Conservation (phyloP, 2,113 vertebrate genomes). For the Prietella phreatophila region DNA sequence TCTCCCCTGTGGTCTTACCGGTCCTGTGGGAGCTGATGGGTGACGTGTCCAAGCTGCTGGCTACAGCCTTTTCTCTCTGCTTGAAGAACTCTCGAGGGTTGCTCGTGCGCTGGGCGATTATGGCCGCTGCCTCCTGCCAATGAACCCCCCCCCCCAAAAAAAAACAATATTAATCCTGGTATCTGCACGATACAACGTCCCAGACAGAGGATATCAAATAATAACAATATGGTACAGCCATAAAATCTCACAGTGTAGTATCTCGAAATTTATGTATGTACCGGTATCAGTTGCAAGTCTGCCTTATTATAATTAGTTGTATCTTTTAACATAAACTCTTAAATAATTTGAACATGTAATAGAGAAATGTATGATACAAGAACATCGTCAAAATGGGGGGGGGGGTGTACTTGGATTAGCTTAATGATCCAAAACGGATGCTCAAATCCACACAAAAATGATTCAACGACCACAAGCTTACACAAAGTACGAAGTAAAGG, state of each 20-base stretch:
- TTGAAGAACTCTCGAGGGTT: slow-evolving; percentile 97
- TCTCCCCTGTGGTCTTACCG: slow-evolving; percentile 70
- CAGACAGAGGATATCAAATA: neutral
- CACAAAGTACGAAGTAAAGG: too few relatives aligned
- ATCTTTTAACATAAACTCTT: neutral
- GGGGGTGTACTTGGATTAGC: too few relatives aligned
- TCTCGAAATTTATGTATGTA: neutral
- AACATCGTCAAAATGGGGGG: neutral
- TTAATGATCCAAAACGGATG: neutral
- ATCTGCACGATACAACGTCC: neutral
- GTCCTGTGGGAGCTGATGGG: slow-evolving; percentile 81
- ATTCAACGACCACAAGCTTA: neutral
- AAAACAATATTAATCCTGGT: neutral
- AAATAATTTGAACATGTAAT: neutral
- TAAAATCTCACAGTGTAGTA: neutral
- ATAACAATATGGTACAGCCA: neutral
- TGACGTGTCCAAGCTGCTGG: slow-evolving; percentile 78
- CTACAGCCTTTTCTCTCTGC: slow-evolving; percentile 85
- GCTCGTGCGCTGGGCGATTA: slow-evolving; percentile 90
- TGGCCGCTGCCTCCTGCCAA: slow-evolving; percentile 90
- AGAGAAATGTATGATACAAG: too few relatives aligned
- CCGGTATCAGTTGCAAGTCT: neutral
- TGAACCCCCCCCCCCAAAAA: too few relatives aligned
- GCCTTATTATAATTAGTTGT: neutral
- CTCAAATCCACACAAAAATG: neutral